Evolutionary conservation across 2,888 invertebrate species (phyloP).

Genomic region (Epiperipatus broadwayi): DNA sequence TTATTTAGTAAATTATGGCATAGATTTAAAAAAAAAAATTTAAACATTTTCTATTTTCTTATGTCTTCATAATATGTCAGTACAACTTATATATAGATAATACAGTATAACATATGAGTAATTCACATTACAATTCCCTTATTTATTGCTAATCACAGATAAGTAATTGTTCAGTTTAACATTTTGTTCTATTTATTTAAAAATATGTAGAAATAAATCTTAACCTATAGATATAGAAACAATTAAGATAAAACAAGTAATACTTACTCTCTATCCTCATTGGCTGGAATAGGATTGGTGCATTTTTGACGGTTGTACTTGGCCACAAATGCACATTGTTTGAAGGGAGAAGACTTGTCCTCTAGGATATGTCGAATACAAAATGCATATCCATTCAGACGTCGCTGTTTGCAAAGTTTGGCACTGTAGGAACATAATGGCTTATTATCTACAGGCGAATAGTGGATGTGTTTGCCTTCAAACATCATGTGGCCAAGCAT

Average conservation of each 20-base stretch:
- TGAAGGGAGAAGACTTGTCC: slow-evolving; percentile 34
- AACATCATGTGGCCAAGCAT: slow-evolving; percentile 23
- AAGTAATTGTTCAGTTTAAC: too few relatives aligned
- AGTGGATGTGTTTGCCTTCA: slow-evolving; percentile 34
- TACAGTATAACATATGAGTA: too few relatives aligned
- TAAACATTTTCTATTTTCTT: too few relatives aligned
- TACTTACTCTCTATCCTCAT: slow-evolving; percentile 30
- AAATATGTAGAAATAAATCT: too few relatives aligned
- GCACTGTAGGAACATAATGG: slow-evolving; percentile 31
- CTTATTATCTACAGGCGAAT: slow-evolving; percentile 31
- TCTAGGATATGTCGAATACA: slow-evolving; percentile 35
- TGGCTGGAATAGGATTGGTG: slow-evolving; percentile 31
- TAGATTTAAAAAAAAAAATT: too few relatives aligned
- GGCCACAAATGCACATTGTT: slow-evolving; percentile 30
- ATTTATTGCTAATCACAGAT: too few relatives aligned
- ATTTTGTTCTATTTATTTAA: too few relatives aligned
- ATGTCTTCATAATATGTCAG: too few relatives aligned
- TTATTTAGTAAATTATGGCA: too few relatives aligned
- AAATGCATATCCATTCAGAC: slow-evolving; percentile 34
- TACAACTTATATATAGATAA: too few relatives aligned
- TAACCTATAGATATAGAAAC: not conserved
- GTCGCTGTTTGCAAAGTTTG: slow-evolving; percentile 34
- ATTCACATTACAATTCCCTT: too few relatives aligned
- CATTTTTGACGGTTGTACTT: slow-evolving; percentile 31
- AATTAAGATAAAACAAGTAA: too few relatives aligned